Conservation (phyloP, 2,113 vertebrate species). For the Vulpes ferrilata region DNA sequence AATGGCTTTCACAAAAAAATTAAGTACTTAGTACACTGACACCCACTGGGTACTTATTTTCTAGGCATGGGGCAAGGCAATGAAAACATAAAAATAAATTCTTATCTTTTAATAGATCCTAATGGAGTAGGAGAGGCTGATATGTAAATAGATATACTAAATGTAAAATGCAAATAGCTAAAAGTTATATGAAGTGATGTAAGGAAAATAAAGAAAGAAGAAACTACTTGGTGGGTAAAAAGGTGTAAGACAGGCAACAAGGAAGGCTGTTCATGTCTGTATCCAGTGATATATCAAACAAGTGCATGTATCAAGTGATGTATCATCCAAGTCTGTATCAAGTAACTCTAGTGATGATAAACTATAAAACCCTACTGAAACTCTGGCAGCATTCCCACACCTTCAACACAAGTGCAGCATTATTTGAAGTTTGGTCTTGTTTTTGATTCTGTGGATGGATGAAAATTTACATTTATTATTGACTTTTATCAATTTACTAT, state of each 20-base stretch:
- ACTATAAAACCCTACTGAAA: background rate
- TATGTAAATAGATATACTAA: background rate
- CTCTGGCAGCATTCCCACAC: background rate
- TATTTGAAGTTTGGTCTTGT: background rate
- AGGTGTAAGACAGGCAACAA: background rate
- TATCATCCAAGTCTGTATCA: background rate
- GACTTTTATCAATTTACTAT: background rate
- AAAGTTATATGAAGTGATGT: background rate
- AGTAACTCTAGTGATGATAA: background rate
- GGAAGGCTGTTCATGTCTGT: background rate
- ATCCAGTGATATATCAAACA: background rate
- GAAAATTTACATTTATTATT: background rate
- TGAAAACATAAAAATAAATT: background rate
- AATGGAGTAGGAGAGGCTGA: background rate
- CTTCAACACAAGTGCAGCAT: background rate
- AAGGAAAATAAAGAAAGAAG: background rate
- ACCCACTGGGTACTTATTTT: background rate
- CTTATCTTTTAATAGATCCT: background rate
- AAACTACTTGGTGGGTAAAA: background rate
- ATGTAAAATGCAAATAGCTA: background rate
- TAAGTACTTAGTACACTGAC: background rate
- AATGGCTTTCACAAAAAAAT: background rate
- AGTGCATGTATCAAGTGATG: background rate
- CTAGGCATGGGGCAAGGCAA: background rate
- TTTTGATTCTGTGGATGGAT: background rate